Base-by-base conservation (phyloP, 2,797 vertebrate species). In the Hemibagrus guttatus region DNA sequence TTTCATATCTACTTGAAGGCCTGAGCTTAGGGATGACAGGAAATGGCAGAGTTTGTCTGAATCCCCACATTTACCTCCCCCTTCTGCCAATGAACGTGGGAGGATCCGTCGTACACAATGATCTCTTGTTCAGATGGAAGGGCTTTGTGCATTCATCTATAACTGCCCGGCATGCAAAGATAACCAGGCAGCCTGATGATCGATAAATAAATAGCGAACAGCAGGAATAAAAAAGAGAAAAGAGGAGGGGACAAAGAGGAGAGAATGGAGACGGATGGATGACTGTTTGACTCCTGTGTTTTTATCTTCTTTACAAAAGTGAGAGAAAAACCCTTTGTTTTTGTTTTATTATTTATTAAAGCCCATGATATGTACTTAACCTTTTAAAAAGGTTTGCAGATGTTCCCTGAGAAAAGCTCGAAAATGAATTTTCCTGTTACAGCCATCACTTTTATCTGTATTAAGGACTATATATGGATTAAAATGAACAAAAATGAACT, bases 131-230 rank as follows among this genome's bases (percentile, higher is more conserved):
- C 89, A 85, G 90, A 91, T 86, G 87, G 87, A 92, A 93, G 91
- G 89, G 90, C 92, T 91, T 89, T 91, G 88, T 90, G 89, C 87
- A 85, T 94, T 91, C 92, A 91, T 93, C 92, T 92, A 90, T 92
- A 92, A 91, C 90, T 90, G 91, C 93, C 90, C 93, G 87, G 87
- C 89, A 90, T 39, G 92, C 89, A 90, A 92, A 93, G 93, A 95
- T 93, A 94, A 94, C 93, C 92, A 92, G 92, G 88, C 89, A 28
- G 90, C 90, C 71, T 49, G 35, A 79, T 88, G 92, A 94, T 95
- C 93, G 88, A 95, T 95, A 93, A 92, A 91, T 91, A 93, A 93
- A 92, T 88, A 91, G 89, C 89, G 92, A 90, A 89, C 86, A 76
- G 84, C 76, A 78, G 64, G 86, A 92, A 92, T 93, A 92, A 93